Evolutionary conservation across 2,113 vertebrate genomes (phyloP).

Genomic region (Oreochromis aureus): DNA sequence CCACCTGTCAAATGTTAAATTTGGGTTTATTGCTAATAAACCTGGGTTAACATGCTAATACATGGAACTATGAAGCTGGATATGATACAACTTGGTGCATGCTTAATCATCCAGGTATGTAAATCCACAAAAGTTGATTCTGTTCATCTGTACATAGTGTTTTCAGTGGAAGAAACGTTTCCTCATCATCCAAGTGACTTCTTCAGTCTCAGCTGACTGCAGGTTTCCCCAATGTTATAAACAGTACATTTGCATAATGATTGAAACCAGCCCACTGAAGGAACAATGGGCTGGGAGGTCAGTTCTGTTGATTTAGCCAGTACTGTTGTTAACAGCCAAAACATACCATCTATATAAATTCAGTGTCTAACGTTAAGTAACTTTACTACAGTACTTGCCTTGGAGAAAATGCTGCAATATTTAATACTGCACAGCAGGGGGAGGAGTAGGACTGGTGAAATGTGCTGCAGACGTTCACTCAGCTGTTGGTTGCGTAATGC

Average conservation of each 20-base stretch:
- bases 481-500: neutral
- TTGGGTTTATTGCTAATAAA: no score
- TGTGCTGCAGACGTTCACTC: rapidly evolving
- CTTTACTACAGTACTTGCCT: neutral
- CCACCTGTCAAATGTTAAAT: no score
- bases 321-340: neutral
- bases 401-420: neutral
- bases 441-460: neutral
- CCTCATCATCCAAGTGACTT: neutral
- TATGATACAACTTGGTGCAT: no score
- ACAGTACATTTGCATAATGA: neutral
- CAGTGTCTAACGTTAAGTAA: neutral
- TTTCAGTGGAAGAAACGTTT: no score
- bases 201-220: neutral
- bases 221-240: neutral
- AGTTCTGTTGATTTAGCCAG: neutral
- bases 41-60: no score
- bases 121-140: no score
- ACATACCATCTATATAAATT: neutral
- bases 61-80: rapidly evolving
- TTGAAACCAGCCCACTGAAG: neutral
- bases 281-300: neutral
- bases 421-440: neutral
- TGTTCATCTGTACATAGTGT: no score
- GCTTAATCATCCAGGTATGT: no score